Base-by-base conservation (phyloP, 2,113 vertebrate genomes). In the Varanus komodoensis region DNA sequence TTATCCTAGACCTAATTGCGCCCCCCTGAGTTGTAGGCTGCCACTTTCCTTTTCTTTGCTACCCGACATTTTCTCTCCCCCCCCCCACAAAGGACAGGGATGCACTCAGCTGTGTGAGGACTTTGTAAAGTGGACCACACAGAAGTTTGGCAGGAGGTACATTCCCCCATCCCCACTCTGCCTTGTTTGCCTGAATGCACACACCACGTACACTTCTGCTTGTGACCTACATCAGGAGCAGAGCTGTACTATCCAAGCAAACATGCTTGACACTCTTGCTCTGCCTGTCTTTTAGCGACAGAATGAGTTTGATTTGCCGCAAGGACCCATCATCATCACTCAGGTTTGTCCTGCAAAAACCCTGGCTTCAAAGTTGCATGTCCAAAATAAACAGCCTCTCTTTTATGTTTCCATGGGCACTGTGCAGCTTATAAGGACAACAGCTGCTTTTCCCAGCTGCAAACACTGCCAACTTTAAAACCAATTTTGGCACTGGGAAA, bases 241-340 rank as follows among this genome's bases (percentile, higher is more conserved):
- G 50, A 84, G 87, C 78, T 79, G 86, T 84, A n/a, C 50, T 88
- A 84, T 79, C 75, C 61, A 27, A 54, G 73, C 86, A 48, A 78
- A 73, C 61, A 48, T 91, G 73, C 84, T 34, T 9, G 38, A n/a
- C 48, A 27, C 61, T 50, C 67, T 79, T 27, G 48, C 78, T 83
- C 81, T 48, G 50, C 38, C 71, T n/a, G 64, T 85, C 87, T 89
- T 82, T 89, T 73, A 50, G 67, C 80, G 83, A 90, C 89, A 85
- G 74, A 86, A 86, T 85, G 89, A 79, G 64, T 90, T 80, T 90
- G 79, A 90, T 69, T 57, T 54, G 29, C 34, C 19, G 64, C 85
- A 69, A 71, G 34, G 29, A 78, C 90, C 74, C n/a, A 84, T 84
- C 75, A 61, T 78, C 3, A 3, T 23, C 85, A 44, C 71, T 77